phyloP scores from a whole-genome alignment of 2,888 invertebrate genomes.

The Xanthostigma xanthostigma region DNA sequence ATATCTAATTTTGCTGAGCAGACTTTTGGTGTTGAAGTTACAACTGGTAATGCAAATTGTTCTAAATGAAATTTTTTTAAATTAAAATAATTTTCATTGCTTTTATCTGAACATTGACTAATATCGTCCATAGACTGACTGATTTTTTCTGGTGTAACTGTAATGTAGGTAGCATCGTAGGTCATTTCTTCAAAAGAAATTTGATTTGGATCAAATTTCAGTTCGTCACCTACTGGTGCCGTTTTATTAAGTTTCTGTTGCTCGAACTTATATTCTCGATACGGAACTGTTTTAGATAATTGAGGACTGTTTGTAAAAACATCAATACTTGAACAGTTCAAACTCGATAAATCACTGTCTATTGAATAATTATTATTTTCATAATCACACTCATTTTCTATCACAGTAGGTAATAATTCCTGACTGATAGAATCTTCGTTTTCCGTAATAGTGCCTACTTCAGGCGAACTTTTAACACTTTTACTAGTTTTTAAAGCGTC shows the following conservation, averaged over 20 bases:
- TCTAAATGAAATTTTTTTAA: constrained; percentile 7
- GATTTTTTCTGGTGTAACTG: background rate
- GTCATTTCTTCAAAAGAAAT: constrained; percentile 4
- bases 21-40: constrained; percentile 30
- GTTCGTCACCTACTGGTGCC: constrained; percentile 3
- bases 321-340: no score
- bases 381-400: no score
- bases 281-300: constrained; percentile 1
- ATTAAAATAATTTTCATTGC: no score
- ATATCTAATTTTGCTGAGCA: background rate
- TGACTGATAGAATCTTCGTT: no score
- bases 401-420: no score
- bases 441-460: no score
- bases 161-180: background rate
- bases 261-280: background rate
- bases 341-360: no score
- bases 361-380: no score
- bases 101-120: no score
- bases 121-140: no score
- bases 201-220: constrained; percentile 3
- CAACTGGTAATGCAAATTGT: constrained; percentile 22
- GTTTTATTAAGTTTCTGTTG: constrained; percentile 1
- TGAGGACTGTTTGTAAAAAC: background rate
- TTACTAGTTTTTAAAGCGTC: no score
- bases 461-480: no score